Evolutionary conservation across 2,888 invertebrate species (phyloP).

Genomic region (Scaptomyza cyrtandrae): DNA sequence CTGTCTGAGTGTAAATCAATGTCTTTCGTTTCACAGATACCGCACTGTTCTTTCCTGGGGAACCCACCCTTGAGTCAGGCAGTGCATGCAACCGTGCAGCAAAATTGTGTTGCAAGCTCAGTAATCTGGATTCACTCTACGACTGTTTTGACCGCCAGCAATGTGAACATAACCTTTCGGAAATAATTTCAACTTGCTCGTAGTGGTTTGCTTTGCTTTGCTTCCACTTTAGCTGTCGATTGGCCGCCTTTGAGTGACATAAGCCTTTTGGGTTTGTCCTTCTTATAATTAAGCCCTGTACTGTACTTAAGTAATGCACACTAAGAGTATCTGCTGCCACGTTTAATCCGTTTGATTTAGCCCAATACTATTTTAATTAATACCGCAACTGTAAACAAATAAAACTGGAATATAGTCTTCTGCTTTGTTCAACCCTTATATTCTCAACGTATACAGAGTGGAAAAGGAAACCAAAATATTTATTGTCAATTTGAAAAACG

Average conservation of each 20-base stretch:
- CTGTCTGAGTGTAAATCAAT: neutral
- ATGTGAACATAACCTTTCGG: slow-evolving; percentile 84
- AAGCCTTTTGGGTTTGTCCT: neutral
- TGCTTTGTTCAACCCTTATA: neutral
- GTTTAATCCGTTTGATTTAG: slow-evolving; percentile 1
- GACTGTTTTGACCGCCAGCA: slow-evolving; percentile 89
- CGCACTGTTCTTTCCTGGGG: slow-evolving; percentile 44
- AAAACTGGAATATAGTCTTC: slow-evolving; percentile 27
- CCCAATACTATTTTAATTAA: slow-evolving; percentile 2
- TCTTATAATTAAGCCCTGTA: slow-evolving; percentile 24
- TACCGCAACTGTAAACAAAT: neutral
- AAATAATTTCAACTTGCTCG: slow-evolving; percentile 54
- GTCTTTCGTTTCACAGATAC: slow-evolving; percentile 35
- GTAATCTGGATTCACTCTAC: slow-evolving; percentile 84
- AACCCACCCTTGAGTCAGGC: slow-evolving; percentile 25
- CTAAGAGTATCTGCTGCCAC: neutral
- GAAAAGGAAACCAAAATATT: neutral
- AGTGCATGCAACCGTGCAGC: slow-evolving; percentile 89
- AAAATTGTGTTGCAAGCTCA: slow-evolving; percentile 88
- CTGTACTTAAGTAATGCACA: neutral
- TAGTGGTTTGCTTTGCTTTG: slow-evolving; percentile 26
- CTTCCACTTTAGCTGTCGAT: neutral
- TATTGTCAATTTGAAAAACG: too few relatives aligned
- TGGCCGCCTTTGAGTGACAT: neutral
- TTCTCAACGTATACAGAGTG: neutral